Percentiles rank a stretch among this genome's conserved stretches.
These are phyloP conservation scores for Falco columbarius DNA, from an alignment of 2,797 vertebrate species.

Conservation along the genomic window DNA sequence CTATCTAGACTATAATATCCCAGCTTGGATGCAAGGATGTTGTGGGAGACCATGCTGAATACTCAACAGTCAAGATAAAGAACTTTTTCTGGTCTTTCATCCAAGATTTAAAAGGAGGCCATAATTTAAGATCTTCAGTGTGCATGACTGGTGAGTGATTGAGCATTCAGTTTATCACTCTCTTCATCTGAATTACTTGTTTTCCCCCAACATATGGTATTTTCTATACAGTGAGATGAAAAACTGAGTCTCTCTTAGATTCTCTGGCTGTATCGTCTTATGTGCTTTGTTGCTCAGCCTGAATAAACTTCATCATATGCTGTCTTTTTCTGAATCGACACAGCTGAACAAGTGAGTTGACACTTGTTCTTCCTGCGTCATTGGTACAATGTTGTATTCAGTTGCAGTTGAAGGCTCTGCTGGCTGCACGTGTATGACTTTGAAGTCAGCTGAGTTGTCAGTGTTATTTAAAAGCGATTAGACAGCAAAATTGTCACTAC, in stretches of 20 bases:
- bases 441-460: background rate
- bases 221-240: slow-evolving; percentile 27
- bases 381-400: background rate
- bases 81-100: background rate
- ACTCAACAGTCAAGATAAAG: background rate
- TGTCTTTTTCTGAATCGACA: background rate
- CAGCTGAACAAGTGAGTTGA: background rate
- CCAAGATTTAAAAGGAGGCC: background rate
- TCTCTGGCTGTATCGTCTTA: background rate
- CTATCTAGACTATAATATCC: background rate
- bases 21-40: background rate
- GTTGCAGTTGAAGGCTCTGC: background rate
- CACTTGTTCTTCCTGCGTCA: background rate
- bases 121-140: background rate
- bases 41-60: background rate
- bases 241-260: background rate
- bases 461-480: background rate
- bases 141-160: background rate
- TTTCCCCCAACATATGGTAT: slow-evolving; percentile 37
- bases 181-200: slow-evolving; percentile 1
- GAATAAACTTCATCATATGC: background rate
- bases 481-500: background rate
- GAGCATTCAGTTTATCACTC: slow-evolving; percentile 15
- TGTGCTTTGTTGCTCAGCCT: slow-evolving; percentile 27
- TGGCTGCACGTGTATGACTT: background rate